Evolutionary conservation across 23 tunicate species (phyloP).

Genomic region (Ascidia mentula): DNA sequence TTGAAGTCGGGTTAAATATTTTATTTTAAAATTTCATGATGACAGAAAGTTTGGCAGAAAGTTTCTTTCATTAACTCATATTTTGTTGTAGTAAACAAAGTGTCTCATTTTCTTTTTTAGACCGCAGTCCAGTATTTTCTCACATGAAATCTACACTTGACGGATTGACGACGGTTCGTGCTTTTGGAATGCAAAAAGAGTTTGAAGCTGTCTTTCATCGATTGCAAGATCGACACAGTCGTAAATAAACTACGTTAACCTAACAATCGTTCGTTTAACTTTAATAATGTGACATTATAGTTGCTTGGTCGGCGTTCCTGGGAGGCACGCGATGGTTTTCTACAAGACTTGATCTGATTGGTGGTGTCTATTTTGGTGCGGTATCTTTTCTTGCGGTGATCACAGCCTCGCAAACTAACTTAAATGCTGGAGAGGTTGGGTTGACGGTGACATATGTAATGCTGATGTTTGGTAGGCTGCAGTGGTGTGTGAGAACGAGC

Average conservation of each 20-base stretch:
- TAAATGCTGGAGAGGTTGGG: constrained; percentile 63
- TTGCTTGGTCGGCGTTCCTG: constrained; percentile 67
- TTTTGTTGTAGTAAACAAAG: no score
- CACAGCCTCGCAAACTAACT: constrained; percentile 14
- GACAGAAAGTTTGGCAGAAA: no score
- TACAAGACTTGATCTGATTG: constrained; percentile 56
- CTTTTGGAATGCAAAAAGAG: constrained; percentile 62
- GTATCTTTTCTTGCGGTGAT: constrained; percentile 38
- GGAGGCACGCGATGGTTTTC: constrained; percentile 74
- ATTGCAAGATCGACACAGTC: constrained; percentile 76
- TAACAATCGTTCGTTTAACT: neutral
- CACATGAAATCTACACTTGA: constrained; percentile 59
- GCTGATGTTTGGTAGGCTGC: constrained; percentile 56
- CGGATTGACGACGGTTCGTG: constrained; percentile 72
- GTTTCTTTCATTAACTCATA: no score
- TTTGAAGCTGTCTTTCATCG: constrained; percentile 49
- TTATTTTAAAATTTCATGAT: neutral
- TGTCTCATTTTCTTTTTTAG: no score
- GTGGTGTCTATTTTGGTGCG: constrained; percentile 48
- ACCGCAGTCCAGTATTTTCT: constrained; percentile 88
- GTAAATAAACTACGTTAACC: constrained; percentile 27
- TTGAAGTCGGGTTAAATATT: no score
- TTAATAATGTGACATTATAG: constrained; percentile 11
- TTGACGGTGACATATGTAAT: constrained; percentile 67
- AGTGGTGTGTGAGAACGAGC: constrained; percentile 70